Evolutionary conservation across 2,113 vertebrate species (phyloP).

Genomic region (Picathartes gymnocephalus): DNA sequence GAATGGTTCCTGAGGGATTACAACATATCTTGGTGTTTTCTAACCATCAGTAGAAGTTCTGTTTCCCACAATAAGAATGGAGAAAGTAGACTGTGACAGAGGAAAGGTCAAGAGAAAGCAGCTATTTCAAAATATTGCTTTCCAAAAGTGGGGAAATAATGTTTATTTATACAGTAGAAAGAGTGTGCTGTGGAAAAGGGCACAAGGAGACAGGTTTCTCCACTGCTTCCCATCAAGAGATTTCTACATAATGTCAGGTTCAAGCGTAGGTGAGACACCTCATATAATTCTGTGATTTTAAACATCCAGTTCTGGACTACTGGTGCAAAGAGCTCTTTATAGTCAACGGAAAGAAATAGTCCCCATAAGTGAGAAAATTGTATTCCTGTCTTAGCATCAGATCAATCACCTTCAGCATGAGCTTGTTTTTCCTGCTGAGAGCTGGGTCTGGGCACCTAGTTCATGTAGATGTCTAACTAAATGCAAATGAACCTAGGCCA

Average conservation of each 20-base stretch:
- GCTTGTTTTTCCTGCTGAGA: neutral
- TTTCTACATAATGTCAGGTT: neutral
- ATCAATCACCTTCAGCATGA: neutral
- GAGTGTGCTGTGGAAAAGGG: neutral
- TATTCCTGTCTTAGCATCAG: neutral
- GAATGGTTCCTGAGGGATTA: neutral
- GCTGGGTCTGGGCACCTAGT: neutral
- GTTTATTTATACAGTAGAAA: neutral
- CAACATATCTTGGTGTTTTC: neutral
- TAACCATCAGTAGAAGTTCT: neutral
- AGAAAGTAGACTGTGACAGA: neutral
- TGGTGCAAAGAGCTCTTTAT: neutral
- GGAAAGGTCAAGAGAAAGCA: neutral
- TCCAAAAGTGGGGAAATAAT: neutral
- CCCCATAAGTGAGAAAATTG: rapidly evolving
- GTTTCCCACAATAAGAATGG: neutral
- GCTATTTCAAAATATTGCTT: neutral
- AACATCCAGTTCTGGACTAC: neutral
- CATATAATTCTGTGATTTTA: neutral
- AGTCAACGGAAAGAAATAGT: neutral
- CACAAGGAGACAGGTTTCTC: neutral
- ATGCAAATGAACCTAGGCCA: neutral
- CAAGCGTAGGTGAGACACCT: neutral
- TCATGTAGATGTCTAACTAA: neutral
- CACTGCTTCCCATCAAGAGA: neutral